Evolutionary conservation across 1,140 invertebrate genomes (phyloP), one percentile per base, ranked within the genome.

Genomic region (Odontomachus brunneus): DNA sequence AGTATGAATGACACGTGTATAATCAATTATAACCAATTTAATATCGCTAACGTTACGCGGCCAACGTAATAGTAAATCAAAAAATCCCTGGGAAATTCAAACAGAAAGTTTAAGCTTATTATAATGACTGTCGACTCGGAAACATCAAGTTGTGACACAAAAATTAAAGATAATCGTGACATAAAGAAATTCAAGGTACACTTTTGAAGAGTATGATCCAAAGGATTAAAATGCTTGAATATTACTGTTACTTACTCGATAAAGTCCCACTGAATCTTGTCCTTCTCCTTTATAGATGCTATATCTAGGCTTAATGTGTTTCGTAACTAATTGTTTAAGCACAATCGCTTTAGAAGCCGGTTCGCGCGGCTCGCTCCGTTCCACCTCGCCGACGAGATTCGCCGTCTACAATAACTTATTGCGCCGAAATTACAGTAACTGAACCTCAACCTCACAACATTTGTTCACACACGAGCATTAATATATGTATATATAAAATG

Each of bases 371-470:
- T 84, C 82, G 82, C 84, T 81, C 51, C 87, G 85, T 26, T 86
- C 71, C 3, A 84, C 74, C n/a, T 84, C 89, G 9, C 44, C 86
- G 24, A 84, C 83, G 7, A 91, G 86, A 86, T 84, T 90, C 0
- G 85, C 72, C 0, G 76, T 84, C 2, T 91, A 91, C 55, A 86
- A 91, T 57, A 65, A 88, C 5, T 76, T 91, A 65, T 91, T 91
- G 57, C 88, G 86, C 11, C 87, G 90, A 63, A 87, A 51, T 78
- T 90, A 91, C 19, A 90, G 91, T 91, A 89, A 90, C 19, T 60
- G 60, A 71, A 12, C 3, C 57, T 29, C 1, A 66, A 14, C 3
- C 7, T 33, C 7, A 60, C 11, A 51, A 3, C 12, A 51, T 67
- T 53, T 29, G 48, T 48, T 71, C 3, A 24, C 17, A 12, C 19